Conservation (phyloP, 2,797 vertebrate genomes). For the Enteromius argenteus region DNA sequence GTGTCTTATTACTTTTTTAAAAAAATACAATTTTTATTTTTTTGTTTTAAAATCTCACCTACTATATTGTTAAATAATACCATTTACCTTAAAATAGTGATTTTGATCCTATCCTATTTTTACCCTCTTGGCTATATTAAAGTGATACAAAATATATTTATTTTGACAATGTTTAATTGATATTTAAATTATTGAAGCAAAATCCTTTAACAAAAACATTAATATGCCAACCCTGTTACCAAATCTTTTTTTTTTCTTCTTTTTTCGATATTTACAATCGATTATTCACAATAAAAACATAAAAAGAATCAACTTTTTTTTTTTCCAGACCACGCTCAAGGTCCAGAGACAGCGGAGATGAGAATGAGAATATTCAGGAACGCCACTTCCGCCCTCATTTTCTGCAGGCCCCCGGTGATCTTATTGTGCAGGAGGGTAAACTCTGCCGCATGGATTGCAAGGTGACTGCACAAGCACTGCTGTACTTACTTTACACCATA, state of each 20-base stretch:
- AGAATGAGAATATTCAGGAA: conserved; percentile 97
- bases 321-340: conserved; percentile 89
- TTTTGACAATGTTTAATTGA: background rate
- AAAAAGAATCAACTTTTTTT: background rate
- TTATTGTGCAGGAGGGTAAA: conserved; percentile 95
- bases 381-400: conserved; percentile 99
- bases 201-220: background rate
- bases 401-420: conserved; percentile 96
- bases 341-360: conserved; percentile 96
- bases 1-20: background rate
- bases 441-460: conserved; percentile 99
- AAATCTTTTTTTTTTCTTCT: background rate
- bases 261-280: background rate
- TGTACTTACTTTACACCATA: background rate
- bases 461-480: conserved; percentile 72
- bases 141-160: background rate
- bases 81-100: background rate
- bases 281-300: background rate
- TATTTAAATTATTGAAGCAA: background rate
- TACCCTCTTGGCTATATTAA: no score
- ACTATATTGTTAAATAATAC: background rate
- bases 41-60: background rate
- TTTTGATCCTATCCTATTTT: background rate
- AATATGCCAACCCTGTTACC: background rate
- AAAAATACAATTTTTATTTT: background rate